phyloP scores from a whole-genome alignment of 1,140 invertebrate genomes.

The Microplitis demolitor region DNA sequence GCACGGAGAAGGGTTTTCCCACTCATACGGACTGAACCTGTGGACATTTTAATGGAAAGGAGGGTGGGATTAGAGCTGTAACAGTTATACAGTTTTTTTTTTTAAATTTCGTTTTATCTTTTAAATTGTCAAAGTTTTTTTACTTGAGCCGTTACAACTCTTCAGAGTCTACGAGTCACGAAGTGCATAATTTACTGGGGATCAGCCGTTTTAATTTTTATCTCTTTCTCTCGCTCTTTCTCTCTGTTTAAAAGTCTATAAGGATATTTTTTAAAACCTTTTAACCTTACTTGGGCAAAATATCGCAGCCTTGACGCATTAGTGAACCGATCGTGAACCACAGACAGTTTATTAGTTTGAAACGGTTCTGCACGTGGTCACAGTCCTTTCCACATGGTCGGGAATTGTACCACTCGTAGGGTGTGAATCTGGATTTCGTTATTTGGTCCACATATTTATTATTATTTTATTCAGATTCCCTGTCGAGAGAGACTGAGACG shows the following conservation, averaged over 20 bases:
- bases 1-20: conserved; percentile 84
- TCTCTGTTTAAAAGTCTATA: not conserved
- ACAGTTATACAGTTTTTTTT: not conserved
- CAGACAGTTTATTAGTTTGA: conserved; percentile 89
- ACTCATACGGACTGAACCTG: conserved; percentile 90
- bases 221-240: not conserved
- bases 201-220: conserved; percentile 2
- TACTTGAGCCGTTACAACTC: too few species aligned
- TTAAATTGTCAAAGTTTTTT: not conserved
- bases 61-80: conserved; percentile 49
- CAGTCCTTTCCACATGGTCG: conserved; percentile 80
- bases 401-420: conserved; percentile 91
- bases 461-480: too few species aligned
- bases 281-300: conserved; percentile 83
- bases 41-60: conserved; percentile 54
- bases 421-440: conserved; percentile 76
- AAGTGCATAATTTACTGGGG: not conserved
- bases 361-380: conserved; percentile 86
- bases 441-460: conserved; percentile 15
- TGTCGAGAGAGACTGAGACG: too few species aligned
- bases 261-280: not conserved
- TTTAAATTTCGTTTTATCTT: too few species aligned
- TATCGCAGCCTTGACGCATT: conserved; percentile 91
- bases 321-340: conserved; percentile 95
- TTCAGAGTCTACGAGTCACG: not conserved